These are phyloP conservation scores for Odontomachus brunneus DNA, from an alignment of 1,140 invertebrate species.

Conservation along the genomic window DNA sequence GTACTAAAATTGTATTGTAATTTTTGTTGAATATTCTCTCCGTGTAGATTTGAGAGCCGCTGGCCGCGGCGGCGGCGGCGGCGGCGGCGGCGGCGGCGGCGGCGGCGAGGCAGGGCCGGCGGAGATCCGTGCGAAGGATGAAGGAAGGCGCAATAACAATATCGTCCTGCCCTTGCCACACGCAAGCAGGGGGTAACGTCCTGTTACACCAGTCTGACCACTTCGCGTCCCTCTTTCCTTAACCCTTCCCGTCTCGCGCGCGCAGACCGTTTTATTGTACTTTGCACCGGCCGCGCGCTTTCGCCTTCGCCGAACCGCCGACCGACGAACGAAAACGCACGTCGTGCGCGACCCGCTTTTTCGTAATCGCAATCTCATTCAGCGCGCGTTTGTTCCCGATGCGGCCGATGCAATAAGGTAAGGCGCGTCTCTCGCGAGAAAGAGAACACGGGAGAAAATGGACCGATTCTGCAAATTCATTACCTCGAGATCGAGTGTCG, in stretches of 20 bases:
- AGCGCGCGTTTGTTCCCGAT: slow-evolving; percentile 33
- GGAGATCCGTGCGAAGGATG: slow-evolving; percentile 28
- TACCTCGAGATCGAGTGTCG: slow-evolving; percentile 2
- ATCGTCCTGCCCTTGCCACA: slow-evolving; percentile 68
- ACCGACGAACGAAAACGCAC: slow-evolving; percentile 24
- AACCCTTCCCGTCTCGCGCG: slow-evolving; percentile 57
- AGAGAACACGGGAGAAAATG: neutral
- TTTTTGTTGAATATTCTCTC: too few species aligned
- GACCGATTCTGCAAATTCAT: neutral
- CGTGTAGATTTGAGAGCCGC: slow-evolving; percentile 40
- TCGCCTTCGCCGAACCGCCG: slow-evolving; percentile 27
- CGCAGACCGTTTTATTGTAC: slow-evolving; percentile 48
- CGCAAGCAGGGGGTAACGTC: slow-evolving; percentile 73
- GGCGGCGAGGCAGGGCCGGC: neutral
- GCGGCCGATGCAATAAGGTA: neutral
- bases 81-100: too few species aligned
- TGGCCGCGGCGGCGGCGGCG: too few species aligned
- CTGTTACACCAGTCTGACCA: slow-evolving; percentile 79
- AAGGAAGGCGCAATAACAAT: slow-evolving; percentile 62
- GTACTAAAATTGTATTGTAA: too few species aligned
- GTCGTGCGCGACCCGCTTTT: slow-evolving; percentile 40
- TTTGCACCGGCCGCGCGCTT: slow-evolving; percentile 42
- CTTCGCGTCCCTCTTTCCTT: slow-evolving; percentile 49
- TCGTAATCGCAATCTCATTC: slow-evolving; percentile 68
- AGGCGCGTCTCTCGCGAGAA: neutral